Percentiles rank a stretch among this genome's conserved stretches.
Conservation (phyloP, 2,797 vertebrate genomes). For the Poecile montanus region DNA sequence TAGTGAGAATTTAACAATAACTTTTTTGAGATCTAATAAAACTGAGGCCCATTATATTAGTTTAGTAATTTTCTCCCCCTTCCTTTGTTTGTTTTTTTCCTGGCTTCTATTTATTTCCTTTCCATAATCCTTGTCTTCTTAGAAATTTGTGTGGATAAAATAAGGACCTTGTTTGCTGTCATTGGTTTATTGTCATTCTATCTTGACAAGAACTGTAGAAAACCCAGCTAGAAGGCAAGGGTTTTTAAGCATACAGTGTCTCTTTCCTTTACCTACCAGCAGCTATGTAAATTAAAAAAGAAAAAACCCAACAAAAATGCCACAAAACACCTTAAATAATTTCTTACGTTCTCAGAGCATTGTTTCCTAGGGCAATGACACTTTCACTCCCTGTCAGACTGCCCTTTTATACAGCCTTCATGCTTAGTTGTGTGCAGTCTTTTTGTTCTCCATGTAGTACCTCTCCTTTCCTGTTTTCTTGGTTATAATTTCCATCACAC, state of each 20-base stretch:
- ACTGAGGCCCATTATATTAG: neutral
- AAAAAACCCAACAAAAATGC: accelerated
- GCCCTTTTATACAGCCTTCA: conserved; percentile 15
- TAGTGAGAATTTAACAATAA: neutral
- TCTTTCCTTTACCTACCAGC: neutral
- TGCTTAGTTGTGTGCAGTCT: neutral
- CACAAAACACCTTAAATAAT: neutral
- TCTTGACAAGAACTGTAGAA: neutral
- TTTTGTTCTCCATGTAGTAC: neutral
- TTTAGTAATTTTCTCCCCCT: neutral
- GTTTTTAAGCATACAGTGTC: neutral
- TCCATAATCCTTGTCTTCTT: neutral
- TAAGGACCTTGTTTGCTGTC: neutral
- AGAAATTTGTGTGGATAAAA: neutral
- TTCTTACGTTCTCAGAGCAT: neutral
- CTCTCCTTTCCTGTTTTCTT: neutral
- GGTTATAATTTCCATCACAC: neutral
- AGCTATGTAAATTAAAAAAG: neutral
- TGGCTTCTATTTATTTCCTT: neutral
- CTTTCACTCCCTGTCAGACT: neutral
- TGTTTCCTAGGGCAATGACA: neutral
- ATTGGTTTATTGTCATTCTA: neutral
- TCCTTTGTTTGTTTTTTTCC: neutral
- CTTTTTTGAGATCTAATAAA: neutral
- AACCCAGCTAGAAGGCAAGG: neutral